phyloP scores from a whole-genome alignment of 2,113 vertebrate species.

The Osmerus eperlanus region DNA sequence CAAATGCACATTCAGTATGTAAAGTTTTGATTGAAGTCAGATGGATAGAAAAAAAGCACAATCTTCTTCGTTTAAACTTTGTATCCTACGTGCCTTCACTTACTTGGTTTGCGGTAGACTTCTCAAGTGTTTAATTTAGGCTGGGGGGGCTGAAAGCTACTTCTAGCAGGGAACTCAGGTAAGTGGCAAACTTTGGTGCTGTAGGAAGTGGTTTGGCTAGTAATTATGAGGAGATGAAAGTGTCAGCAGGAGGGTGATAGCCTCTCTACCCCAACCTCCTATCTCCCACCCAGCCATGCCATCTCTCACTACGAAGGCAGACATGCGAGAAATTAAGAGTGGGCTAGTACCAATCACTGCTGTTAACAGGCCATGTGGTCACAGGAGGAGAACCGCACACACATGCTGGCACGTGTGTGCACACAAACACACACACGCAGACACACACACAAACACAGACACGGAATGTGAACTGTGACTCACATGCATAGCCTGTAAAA shows the following conservation, averaged over 20 bases:
- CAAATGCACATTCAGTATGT: too few relatives aligned
- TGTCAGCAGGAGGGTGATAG: constrained; percentile 69
- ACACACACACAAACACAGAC: background rate
- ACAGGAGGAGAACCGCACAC: background rate
- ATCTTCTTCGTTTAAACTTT: too few relatives aligned
- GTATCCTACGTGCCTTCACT: too few relatives aligned
- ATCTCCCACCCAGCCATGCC: constrained; percentile 61
- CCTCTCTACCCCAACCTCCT: constrained; percentile 57
- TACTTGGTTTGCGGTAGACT: background rate
- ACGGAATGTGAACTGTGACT: background rate
- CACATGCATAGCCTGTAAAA: background rate
- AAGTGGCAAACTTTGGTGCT: constrained; percentile 61
- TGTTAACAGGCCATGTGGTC: constrained; percentile 26
- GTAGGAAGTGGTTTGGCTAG: constrained; percentile 56
- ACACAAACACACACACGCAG: background rate
- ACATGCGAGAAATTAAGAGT: constrained; percentile 72
- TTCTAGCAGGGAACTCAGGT: constrained; percentile 35
- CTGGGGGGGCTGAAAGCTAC: background rate
- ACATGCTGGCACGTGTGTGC: background rate
- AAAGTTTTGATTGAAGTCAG: too few relatives aligned
- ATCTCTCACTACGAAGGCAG: constrained; percentile 69
- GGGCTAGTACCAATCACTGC: constrained; percentile 49
- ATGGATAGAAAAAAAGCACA: too few relatives aligned
- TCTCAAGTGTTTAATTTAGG: background rate
- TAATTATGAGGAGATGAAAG: constrained; percentile 68